Conservation (phyloP, 2,888 invertebrate genomes). For the Rhagium mordax region DNA sequence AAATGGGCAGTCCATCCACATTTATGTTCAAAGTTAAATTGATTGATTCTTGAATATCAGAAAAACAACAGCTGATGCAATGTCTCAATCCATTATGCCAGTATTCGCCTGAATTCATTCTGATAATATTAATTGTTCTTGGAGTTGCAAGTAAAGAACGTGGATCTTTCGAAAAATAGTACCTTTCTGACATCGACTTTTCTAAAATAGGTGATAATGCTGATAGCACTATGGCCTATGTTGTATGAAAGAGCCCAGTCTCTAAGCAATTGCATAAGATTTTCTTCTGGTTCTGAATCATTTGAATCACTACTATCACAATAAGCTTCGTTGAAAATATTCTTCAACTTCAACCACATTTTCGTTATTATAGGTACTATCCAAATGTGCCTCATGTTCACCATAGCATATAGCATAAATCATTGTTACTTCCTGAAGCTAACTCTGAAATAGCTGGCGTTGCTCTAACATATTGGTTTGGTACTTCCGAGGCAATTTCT, state of each 20-base stretch:
- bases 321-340: neutral
- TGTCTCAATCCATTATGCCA: neutral
- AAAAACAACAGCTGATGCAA: neutral
- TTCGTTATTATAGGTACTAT: neutral
- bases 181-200: neutral
- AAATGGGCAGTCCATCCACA: neutral
- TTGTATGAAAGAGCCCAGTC: neutral
- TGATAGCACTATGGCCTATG: neutral
- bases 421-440: neutral
- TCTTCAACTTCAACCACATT: neutral
- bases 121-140: neutral
- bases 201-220: neutral
- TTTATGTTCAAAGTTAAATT: neutral
- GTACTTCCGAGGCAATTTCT: too few relatives aligned
- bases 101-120: too few relatives aligned
- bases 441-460: too few relatives aligned
- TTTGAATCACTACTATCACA: neutral
- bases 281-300: neutral
- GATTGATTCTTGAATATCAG: neutral
- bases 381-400: neutral
- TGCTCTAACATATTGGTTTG: too few relatives aligned
- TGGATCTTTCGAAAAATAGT: neutral
- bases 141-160: neutral
- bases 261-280: neutral
- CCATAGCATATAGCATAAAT: neutral